Base-by-base conservation (phyloP, 1,140 invertebrate genomes). In the Neotoxoptera formosana region DNA sequence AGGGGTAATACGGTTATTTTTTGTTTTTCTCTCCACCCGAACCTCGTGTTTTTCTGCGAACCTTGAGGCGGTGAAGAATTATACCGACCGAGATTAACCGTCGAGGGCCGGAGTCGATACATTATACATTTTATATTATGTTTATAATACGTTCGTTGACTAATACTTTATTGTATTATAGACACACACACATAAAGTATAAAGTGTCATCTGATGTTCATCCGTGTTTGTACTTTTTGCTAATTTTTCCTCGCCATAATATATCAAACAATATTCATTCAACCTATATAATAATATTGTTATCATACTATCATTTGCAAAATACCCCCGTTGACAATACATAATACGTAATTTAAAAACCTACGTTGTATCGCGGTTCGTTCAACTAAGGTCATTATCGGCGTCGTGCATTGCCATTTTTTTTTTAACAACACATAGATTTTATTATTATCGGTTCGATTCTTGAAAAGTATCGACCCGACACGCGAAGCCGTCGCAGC, bases 381-480 rank as follows among this genome's bases (percentile, higher is more conserved):
- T 41, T 41, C 41, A 4, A 41, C 41, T 41, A 41, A 41, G 41
- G 41, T 4, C 41, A 41, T 41, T 41, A 41, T 41, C 41, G 41
- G 41, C 41, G 41, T 41, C 41, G 41, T 41, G 4, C 4, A 41
- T 41, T 41, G 41, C 41, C 41, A 2, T 41, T 41, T 41, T 41
- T 41, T 41, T 41, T 41, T 41, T 41, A 41, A 41, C 4, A 41
- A 41, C 41, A 41, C 41, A 76, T 30, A 11, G 14, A 76, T n/a
- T 76, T 76, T n/a, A 34, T 76, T 76, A 25, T 45, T 48, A 9
- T 48, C 30, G 41, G 86, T 53, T 89, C 48, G 87, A 53, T 36
- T 89, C 8, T 89, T 20, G 17, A 53, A 89, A 53, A 89, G 47
- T 89, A 89, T 89, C 51, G 51, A 89, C 47, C 88, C 51, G 51